Percentiles rank a stretch among this genome's conserved stretches.
Conservation (phyloP, 2,797 vertebrate species). For the Phaenicophaeus curvirostris region DNA sequence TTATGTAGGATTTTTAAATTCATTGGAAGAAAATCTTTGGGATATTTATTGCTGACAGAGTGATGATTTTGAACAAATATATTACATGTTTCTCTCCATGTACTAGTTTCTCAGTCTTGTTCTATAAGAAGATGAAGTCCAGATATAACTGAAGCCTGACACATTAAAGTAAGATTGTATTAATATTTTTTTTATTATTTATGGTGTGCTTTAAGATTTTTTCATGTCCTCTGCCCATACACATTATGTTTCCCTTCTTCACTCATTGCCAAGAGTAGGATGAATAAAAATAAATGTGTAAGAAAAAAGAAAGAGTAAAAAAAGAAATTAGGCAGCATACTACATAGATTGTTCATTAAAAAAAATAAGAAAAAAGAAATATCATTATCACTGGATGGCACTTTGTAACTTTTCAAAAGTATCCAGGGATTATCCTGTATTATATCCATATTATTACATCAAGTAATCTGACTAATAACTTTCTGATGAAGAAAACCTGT, state of each 20-base stretch:
- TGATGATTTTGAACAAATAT: neutral
- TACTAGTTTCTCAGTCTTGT: neutral
- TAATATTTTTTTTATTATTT: neutral
- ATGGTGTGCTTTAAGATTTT: neutral
- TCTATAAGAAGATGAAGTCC: neutral
- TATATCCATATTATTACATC: neutral
- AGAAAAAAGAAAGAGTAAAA: neutral
- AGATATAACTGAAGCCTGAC: neutral
- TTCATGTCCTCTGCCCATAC: neutral
- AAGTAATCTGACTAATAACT: neutral
- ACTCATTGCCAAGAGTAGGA: neutral
- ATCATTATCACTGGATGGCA: neutral
- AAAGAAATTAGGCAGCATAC: neutral
- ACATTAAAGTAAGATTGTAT: neutral
- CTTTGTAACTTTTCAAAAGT: neutral
- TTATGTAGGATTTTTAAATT: neutral
- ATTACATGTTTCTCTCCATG: neutral
- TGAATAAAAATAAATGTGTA: neutral
- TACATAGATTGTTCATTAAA: neutral
- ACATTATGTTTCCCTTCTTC: neutral
- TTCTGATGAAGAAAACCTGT: neutral
- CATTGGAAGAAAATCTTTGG: neutral
- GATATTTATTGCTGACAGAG: neutral
- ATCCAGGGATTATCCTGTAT: neutral
- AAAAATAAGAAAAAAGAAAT: accelerated